phyloP scores from a whole-genome alignment of 2,888 invertebrate genomes.

The Pseudoips prasinana region DNA sequence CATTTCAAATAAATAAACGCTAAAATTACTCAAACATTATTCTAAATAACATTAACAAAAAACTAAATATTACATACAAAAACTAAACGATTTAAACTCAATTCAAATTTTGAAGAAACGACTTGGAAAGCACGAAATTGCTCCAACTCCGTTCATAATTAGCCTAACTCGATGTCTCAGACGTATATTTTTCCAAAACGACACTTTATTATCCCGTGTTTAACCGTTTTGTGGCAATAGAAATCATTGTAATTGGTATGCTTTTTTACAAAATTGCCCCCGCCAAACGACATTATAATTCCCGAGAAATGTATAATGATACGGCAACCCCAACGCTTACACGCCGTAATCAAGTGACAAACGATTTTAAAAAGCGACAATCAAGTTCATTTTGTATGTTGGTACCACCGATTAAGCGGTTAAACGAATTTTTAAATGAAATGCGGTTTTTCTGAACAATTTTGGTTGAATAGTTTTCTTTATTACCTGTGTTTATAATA shows the following conservation, averaged over 20 bases:
- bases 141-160: slow-evolving; percentile 53
- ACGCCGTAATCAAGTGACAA: slow-evolving; percentile 77
- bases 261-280: slow-evolving; percentile 65
- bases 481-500: too few species aligned
- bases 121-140: slow-evolving; percentile 43
- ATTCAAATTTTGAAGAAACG: slow-evolving; percentile 22
- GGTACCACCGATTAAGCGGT: slow-evolving; percentile 31
- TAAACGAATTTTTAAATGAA: slow-evolving; percentile 27
- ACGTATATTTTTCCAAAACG: slow-evolving; percentile 77
- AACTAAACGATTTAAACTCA: slow-evolving; percentile 30
- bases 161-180: slow-evolving; percentile 41
- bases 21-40: too few species aligned
- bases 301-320: slow-evolving; percentile 66
- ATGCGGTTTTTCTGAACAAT: slow-evolving; percentile 20
- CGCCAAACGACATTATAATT: slow-evolving; percentile 74
- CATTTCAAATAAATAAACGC: too few species aligned
- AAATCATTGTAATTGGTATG: slow-evolving; percentile 58
- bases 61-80: slow-evolving; percentile 32
- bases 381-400: slow-evolving; percentile 40
- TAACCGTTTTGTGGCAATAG: slow-evolving; percentile 76
- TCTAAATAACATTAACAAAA: too few species aligned
- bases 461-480: too few species aligned
- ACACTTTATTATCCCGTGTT: slow-evolving; percentile 76
- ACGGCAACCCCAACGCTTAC: slow-evolving; percentile 64
- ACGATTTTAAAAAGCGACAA: slow-evolving; percentile 69